Base-by-base conservation (phyloP, 1,140 invertebrate species). In the Drosophila ficusphila region DNA sequence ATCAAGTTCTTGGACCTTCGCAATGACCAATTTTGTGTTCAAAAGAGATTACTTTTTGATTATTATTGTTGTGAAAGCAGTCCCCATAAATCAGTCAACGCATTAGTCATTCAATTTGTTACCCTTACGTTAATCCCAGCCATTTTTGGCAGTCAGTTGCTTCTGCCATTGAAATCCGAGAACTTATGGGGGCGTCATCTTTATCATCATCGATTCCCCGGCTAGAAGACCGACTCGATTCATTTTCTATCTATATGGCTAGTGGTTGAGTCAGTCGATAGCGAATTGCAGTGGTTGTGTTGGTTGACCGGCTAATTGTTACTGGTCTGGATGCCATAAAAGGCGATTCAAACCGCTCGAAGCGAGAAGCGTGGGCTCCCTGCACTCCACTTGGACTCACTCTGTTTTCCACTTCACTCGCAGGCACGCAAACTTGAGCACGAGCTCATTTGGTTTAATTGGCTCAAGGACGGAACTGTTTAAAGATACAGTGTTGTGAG, bases 401-500 rank as follows among this genome's bases (percentile, higher is more conserved):
- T 27, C 23, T 18, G 21, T 52, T 51, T 46, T 58, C 56, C 36
- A 64, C 58, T 69, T 25, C 46, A 21, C 52, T 38, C 36, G 11
- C 31, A 53, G 38, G 14, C 23, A 12, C 25, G 27, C 64, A 21
- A 23, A 44, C 23, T 39, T 29, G 42, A 64, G 29, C 58, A 62
- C 33, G 58, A 48, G 39, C 56, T 33, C 41, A 71, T 57, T 73
- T 52, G 25, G 31, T 31, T 58, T 73, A 88, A 88, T 88, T 88
- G 82, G 65, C 58, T 71, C 81, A 86, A 86, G 81, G 81, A 86
- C 81, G 48, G 54, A 14, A 27, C 44, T 21, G 11, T 29, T 4
- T 16, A 25, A 5, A 31, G 23, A 12, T 31, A 29, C 4, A 29
- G 8, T 16, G 12, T 11, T 29, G 3, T 29, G 3, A 29, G 9